A percentile compares a stretch with the other conserved stretches of the same genome.
These are phyloP conservation scores for Leptodactylus fallax DNA, from an alignment of 2,797 vertebrate species.

Conservation along the genomic window DNA sequence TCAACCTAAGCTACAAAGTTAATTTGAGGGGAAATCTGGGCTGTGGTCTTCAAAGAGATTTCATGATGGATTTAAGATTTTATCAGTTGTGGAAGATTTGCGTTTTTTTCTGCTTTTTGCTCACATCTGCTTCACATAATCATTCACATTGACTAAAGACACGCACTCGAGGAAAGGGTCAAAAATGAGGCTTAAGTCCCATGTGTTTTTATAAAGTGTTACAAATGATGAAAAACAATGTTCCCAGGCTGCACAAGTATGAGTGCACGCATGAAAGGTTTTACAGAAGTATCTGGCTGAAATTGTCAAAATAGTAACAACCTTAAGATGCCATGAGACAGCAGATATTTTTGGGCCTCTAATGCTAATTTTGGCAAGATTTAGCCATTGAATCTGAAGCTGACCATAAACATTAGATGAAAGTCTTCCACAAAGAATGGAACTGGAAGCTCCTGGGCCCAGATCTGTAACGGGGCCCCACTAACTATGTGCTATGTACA, in stretches of 20 bases:
- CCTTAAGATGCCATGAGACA: too few species aligned
- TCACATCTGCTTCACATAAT: slow-evolving; percentile 63
- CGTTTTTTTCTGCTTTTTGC: slow-evolving; percentile 59
- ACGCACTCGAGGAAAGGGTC: slow-evolving; percentile 61
- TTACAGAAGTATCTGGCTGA: background rate
- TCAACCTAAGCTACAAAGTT: slow-evolving; percentile 5
- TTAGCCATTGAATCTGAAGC: too few species aligned
- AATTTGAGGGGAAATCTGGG: slow-evolving; percentile 13
- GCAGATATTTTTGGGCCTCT: background rate
- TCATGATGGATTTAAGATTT: slow-evolving; percentile 60
- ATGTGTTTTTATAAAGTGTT: slow-evolving; percentile 61
- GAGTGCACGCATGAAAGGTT: background rate
- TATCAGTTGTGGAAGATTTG: slow-evolving; percentile 67
- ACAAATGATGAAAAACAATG: slow-evolving; percentile 59
- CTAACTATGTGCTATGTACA: too few species aligned
- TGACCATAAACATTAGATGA: too few species aligned
- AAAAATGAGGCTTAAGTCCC: slow-evolving; percentile 68
- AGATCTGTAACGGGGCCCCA: too few species aligned
- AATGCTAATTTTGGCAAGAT: background rate
- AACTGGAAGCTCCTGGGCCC: too few species aligned
- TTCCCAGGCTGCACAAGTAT: slow-evolving; percentile 58
- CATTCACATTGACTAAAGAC: slow-evolving; percentile 60
- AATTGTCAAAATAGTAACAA: background rate
- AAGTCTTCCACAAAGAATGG: too few species aligned
- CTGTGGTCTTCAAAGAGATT: slow-evolving; percentile 55